phyloP scores from a whole-genome alignment of 1,140 invertebrate species.

The Trissolcus basalis region DNA sequence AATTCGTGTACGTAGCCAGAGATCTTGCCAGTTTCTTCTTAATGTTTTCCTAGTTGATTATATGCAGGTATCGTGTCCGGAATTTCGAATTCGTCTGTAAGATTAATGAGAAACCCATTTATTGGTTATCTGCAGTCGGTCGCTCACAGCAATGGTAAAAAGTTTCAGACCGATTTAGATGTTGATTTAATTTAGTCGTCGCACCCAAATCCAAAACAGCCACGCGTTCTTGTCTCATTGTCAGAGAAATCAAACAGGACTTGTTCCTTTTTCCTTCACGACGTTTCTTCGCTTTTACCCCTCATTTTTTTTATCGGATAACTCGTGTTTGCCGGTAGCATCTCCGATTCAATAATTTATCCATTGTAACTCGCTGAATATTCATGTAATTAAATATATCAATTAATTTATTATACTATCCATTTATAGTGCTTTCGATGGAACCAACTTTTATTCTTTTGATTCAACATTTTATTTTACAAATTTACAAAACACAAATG shows the following conservation, averaged over 20 bases:
- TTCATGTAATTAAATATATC: slow-evolving; percentile 10
- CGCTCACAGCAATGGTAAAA: slow-evolving; percentile 14
- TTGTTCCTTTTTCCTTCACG: neutral
- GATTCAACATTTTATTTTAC: neutral
- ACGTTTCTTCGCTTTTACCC: too few species aligned
- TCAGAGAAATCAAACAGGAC: slow-evolving; percentile 21
- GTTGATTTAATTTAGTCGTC: slow-evolving; percentile 65
- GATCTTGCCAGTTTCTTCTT: slow-evolving; percentile 54
- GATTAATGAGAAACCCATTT: slow-evolving; percentile 57
- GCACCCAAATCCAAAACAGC: slow-evolving; percentile 21
- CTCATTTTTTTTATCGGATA: slow-evolving; percentile 14
- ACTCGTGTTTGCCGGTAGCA: slow-evolving; percentile 27
- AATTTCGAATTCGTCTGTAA: slow-evolving; percentile 62
- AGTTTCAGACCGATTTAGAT: slow-evolving; percentile 58
- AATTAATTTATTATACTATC: too few species aligned
- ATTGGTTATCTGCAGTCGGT: slow-evolving; percentile 26
- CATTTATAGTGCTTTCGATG: too few species aligned
- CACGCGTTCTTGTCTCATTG: slow-evolving; percentile 52
- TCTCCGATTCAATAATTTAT: slow-evolving; percentile 22
- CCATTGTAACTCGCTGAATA: slow-evolving; percentile 36
- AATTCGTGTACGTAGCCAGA: slow-evolving; percentile 41
- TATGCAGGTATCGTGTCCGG: slow-evolving; percentile 59
- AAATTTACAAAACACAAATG: too few species aligned
- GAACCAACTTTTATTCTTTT: neutral
- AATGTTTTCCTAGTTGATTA: slow-evolving; percentile 62